phyloP scores from a whole-genome alignment of 2,888 invertebrate species.

The Drosophila testacea region DNA sequence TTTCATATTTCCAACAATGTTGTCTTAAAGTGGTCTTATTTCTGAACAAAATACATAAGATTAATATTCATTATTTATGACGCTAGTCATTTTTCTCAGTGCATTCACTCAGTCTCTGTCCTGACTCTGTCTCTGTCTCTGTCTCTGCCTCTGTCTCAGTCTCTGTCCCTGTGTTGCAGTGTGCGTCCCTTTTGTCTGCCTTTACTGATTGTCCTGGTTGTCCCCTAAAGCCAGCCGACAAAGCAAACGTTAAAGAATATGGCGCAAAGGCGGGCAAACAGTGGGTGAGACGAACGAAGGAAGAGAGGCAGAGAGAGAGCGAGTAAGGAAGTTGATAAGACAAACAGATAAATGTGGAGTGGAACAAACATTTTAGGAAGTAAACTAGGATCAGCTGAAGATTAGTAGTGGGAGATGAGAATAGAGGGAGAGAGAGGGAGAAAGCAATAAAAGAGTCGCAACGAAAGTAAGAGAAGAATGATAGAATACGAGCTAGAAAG shows the following conservation, averaged over 20 bases:
- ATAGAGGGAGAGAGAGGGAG: not conserved
- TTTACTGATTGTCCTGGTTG: slow-evolving; percentile 52
- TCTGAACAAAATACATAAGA: too few relatives aligned
- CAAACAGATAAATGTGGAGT: slow-evolving; percentile 11
- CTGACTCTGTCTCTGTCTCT: not conserved
- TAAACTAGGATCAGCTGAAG: slow-evolving; percentile 4
- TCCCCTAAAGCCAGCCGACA: slow-evolving; percentile 49
- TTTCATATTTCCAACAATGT: too few relatives aligned
- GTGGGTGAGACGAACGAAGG: not conserved
- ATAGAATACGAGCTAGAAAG: not conserved
- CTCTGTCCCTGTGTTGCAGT: slow-evolving; percentile 17
- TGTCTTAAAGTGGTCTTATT: too few relatives aligned
- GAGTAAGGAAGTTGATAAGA: not conserved
- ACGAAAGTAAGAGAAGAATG: not conserved
- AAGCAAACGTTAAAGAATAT: slow-evolving; percentile 46
- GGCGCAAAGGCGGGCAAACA: slow-evolving; percentile 16
- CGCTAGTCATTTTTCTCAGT: too few relatives aligned
- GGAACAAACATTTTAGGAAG: slow-evolving; percentile 13
- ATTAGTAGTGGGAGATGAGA: not conserved
- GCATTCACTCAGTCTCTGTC: not conserved
- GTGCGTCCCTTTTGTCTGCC: slow-evolving; percentile 42
- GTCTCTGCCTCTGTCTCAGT: not conserved
- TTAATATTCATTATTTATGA: too few relatives aligned
- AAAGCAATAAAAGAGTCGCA: not conserved
- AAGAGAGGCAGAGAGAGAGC: not conserved